Evolutionary conservation across 2,797 vertebrate genomes (phyloP).

Genomic region (Darevskia mixta): DNA sequence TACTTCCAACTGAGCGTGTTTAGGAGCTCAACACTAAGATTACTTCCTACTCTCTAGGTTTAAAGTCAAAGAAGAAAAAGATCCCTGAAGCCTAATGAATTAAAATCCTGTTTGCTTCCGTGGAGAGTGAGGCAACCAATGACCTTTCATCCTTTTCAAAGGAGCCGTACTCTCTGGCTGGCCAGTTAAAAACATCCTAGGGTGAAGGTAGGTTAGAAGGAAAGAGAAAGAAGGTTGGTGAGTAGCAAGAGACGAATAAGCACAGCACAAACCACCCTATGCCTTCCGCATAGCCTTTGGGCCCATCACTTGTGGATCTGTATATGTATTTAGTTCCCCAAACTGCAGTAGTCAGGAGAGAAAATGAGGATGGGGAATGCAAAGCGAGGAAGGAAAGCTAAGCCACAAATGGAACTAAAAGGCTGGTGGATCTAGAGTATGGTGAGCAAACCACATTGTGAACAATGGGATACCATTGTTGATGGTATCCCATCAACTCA

Average conservation of each 20-base stretch:
- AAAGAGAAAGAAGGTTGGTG: not conserved
- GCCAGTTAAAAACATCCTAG: not conserved
- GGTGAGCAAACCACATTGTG: no score
- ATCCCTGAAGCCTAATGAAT: no score
- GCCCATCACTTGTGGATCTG: no score
- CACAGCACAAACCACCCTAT: not conserved
- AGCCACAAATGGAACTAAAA: no score
- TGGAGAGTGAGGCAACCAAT: not conserved
- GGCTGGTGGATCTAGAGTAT: not conserved
- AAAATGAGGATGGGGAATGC: not conserved
- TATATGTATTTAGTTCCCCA: not conserved
- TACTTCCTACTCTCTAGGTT: not conserved
- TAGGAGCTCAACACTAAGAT: not conserved
- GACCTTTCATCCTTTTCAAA: not conserved
- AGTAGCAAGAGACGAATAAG: not conserved
- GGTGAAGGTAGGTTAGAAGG: not conserved
- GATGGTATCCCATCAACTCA: no score
- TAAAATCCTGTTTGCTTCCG: not conserved
- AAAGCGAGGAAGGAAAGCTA: no score
- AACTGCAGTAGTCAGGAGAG: not conserved
- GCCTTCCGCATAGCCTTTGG: not conserved
- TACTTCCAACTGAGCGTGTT: no score
- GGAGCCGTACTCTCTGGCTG: not conserved
- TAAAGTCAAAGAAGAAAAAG: no score
- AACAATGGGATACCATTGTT: no score